Conservation (phyloP, 2,888 invertebrate genomes). For the Drosophila kambysellisi region DNA sequence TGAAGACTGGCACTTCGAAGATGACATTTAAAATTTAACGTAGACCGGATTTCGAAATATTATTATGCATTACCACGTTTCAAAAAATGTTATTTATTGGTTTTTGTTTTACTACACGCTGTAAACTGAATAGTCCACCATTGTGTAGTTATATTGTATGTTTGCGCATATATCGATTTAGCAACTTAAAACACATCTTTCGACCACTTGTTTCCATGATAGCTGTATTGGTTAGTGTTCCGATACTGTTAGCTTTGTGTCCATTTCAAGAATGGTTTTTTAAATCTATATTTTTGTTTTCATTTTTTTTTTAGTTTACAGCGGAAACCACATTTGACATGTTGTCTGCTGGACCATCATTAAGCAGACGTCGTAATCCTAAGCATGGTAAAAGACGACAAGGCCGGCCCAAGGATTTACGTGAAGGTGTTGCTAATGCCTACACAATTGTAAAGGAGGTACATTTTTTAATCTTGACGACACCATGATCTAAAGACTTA, state of each 20-base stretch:
- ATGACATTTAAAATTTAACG: too few relatives aligned
- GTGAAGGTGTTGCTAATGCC: conserved; percentile 97
- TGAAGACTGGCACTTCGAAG: too few relatives aligned
- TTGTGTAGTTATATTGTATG: too few relatives aligned
- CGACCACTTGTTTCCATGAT: too few relatives aligned
- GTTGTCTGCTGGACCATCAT: conserved; percentile 95
- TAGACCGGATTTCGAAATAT: too few relatives aligned
- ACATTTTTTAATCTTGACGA: conserved; percentile 44
- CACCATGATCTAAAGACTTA: neutral
- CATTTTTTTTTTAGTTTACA: conserved; percentile 88
- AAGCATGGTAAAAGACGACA: conserved; percentile 89
- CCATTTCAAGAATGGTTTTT: neutral
- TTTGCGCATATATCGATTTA: too few relatives aligned
- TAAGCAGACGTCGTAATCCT: conserved; percentile 85
- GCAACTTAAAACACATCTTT: too few relatives aligned
- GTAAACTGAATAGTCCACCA: too few relatives aligned
- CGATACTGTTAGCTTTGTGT: too few relatives aligned
- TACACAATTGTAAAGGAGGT: conserved; percentile 95
- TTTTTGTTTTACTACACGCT: too few relatives aligned
- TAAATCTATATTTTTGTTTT: neutral
- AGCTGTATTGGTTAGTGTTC: neutral
- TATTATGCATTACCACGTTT: too few relatives aligned
- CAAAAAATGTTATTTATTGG: too few relatives aligned
- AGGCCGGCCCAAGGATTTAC: conserved; percentile 94
- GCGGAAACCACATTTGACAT: conserved; percentile 98